phyloP scores from a whole-genome alignment of 1,140 invertebrate species.

The Sitophilus oryzae region DNA sequence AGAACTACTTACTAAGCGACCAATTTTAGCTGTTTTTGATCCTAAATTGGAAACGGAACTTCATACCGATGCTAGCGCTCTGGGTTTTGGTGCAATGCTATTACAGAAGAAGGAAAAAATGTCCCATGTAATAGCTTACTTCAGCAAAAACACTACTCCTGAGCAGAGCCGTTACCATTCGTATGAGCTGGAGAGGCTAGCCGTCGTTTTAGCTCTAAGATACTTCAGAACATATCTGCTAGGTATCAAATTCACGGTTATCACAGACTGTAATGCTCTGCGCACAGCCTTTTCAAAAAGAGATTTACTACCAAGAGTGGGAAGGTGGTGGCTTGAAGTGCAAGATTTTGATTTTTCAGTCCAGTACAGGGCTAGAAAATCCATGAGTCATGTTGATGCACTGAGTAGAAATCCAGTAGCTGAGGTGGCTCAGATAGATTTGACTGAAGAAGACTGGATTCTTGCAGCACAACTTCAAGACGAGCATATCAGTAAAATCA shows the following conservation, averaged over 20 bases:
- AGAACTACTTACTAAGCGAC: slow-evolving; percentile 4
- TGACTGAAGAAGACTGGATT: slow-evolving; percentile 15
- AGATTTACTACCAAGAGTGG: slow-evolving; percentile 20
- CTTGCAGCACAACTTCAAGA: slow-evolving; percentile 13
- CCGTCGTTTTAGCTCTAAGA: too few species aligned
- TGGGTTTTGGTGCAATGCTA: slow-evolving; percentile 7
- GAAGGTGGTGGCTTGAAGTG: slow-evolving; percentile 41
- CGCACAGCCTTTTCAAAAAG: slow-evolving; percentile 23
- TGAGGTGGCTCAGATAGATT: slow-evolving; percentile 9
- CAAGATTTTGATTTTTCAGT: slow-evolving; percentile 41
- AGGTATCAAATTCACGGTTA: slow-evolving; percentile 23
- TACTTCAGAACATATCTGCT: slow-evolving; percentile 27
- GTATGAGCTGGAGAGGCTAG: too few species aligned
- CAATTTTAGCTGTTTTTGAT: slow-evolving; percentile 6
- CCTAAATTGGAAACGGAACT: too few species aligned
- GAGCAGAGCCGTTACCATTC: too few species aligned
- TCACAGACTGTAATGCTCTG: slow-evolving; percentile 33
- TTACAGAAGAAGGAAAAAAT: too few species aligned
- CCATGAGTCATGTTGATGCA: slow-evolving; percentile 23
- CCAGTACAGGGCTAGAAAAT: slow-evolving; percentile 28
- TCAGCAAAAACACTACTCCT: too few species aligned
- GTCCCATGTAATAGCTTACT: too few species aligned
- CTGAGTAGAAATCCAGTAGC: slow-evolving; percentile 11
- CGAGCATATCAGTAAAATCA: slow-evolving; percentile 2
- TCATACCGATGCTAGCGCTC: slow-evolving; percentile 1